A percentile compares a stretch with the other conserved stretches of the same genome.
These are phyloP conservation scores for Ageneiosus marmoratus DNA, from an alignment of 2,113 vertebrate genomes.

Conservation along the genomic window DNA sequence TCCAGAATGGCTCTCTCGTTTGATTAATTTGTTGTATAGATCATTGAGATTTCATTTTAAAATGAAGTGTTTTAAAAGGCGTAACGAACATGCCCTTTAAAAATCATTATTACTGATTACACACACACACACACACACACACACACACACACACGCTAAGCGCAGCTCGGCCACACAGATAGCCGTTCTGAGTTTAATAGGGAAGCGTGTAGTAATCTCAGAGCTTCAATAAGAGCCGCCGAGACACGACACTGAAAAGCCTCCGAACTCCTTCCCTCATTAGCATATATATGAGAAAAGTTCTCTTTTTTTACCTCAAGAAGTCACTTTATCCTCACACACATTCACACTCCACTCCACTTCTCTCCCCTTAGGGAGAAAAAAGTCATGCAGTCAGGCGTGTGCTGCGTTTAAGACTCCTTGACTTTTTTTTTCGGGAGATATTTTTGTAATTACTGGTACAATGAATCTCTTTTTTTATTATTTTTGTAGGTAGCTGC, in stretches of 20 bases:
- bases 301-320: conserved; percentile 66
- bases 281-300: conserved; percentile 80
- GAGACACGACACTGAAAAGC: conserved; percentile 61
- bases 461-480: neutral
- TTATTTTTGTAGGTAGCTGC: neutral
- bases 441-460: neutral
- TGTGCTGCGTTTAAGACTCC: neutral
- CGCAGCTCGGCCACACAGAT: conserved; percentile 21
- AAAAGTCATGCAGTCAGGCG: neutral
- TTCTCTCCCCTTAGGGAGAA: neutral
- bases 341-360: conserved; percentile 7
- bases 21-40: neutral
- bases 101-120: neutral
- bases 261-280: conserved; percentile 65
- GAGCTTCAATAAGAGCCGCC: conserved; percentile 50
- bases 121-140: conserved; percentile 31
- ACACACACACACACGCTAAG: conserved; percentile 2
- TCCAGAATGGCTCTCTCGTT: neutral
- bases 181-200: conserved; percentile 46
- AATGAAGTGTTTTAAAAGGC: neutral
- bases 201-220: conserved; percentile 54
- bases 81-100: neutral
- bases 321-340: conserved; percentile 42
- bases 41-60: neutral
- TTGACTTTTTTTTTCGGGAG: neutral